A percentile compares a stretch with the other conserved stretches of the same genome.
Evolutionary conservation across 1,140 invertebrate species (phyloP).

Genomic region (Oryctes rhinoceros): DNA sequence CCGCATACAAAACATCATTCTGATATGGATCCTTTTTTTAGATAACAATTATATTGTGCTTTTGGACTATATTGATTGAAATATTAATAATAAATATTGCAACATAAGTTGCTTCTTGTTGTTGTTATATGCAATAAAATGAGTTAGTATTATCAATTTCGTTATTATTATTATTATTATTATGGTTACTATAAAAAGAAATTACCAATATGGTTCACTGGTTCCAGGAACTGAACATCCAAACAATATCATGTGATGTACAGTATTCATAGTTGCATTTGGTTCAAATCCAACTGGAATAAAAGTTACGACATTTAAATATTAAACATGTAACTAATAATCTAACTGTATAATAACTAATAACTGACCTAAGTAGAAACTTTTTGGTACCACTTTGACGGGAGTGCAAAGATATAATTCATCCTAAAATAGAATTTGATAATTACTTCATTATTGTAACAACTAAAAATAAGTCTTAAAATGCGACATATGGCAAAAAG

Average conservation of each 20-base stretch:
- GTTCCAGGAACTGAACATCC: conserved; percentile 89
- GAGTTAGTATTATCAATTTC: no score
- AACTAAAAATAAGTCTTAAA: neutral
- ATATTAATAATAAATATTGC: neutral
- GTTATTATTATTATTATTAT: neutral
- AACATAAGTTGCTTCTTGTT: neutral
- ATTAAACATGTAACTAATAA: neutral
- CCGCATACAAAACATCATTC: no score
- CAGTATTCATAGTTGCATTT: conserved; percentile 87
- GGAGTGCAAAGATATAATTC: conserved; percentile 88
- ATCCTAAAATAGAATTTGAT: conserved; percentile 67
- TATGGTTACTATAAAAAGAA: neutral
- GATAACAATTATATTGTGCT: no score
- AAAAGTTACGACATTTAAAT: conserved; percentile 55
- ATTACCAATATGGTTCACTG: conserved; percentile 79
- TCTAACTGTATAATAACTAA: neutral
- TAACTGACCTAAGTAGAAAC: conserved; percentile 78
- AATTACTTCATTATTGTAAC: neutral
- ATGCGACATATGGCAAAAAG: conserved; percentile 5
- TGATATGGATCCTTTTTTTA: no score
- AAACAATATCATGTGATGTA: conserved; percentile 97
- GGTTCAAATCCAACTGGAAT: conserved; percentile 88
- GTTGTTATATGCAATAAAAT: no score
- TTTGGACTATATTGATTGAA: no score
- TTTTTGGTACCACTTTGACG: conserved; percentile 74